Evolutionary conservation across 1,140 invertebrate species (phyloP).

Genomic region (Papilio dardanus): DNA sequence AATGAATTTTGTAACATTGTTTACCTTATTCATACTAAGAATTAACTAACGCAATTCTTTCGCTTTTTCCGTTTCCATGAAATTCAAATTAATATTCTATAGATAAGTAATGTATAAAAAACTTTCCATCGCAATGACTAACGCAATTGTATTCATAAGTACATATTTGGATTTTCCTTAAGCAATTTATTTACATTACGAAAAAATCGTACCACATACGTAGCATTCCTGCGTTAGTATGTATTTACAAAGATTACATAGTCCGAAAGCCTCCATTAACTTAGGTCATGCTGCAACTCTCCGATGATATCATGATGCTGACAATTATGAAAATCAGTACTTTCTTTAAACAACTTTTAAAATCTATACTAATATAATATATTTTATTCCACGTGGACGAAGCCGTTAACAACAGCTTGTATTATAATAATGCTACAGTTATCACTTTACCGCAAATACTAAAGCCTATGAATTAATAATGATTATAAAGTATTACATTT

Average conservation of each 20-base stretch:
- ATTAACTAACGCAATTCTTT: neutral
- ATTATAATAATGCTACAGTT: too few species aligned
- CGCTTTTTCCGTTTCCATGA: neutral
- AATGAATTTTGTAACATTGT: neutral
- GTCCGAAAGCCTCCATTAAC: neutral
- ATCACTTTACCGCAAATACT: too few species aligned
- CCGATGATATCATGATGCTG: constrained; percentile 7
- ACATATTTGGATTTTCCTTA: constrained; percentile 8
- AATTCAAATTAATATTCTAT: neutral
- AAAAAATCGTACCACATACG: constrained; percentile 13
- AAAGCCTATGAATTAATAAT: too few species aligned
- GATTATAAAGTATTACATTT: too few species aligned
- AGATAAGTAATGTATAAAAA: neutral
- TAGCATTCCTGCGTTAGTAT: neutral
- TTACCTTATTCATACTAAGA: neutral
- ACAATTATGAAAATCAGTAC: neutral
- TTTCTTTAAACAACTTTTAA: neutral
- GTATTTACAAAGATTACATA: constrained; percentile 14
- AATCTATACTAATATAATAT: too few species aligned
- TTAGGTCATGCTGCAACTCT: neutral
- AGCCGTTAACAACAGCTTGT: too few species aligned
- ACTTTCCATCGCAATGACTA: constrained; percentile 26
- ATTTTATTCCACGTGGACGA: too few species aligned
- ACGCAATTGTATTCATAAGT: neutral
- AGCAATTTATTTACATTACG: constrained; percentile 4